Evolutionary conservation across 1,140 invertebrate species (phyloP).

Genomic region (Cydia splendana): DNA sequence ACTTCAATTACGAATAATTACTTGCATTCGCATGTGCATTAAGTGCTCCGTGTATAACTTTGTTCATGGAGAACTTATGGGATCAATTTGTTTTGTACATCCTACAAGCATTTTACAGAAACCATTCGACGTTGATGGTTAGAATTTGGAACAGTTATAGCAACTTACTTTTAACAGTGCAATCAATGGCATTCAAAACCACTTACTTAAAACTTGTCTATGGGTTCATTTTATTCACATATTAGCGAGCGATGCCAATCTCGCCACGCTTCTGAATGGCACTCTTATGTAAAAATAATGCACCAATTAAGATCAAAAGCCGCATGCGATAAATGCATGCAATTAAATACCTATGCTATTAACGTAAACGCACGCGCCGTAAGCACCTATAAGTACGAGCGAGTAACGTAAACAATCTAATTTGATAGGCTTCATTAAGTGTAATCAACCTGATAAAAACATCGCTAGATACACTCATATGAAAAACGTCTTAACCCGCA

Average conservation of each 20-base stretch:
- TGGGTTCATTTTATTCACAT: constrained; percentile 25
- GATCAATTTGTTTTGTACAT: too few species aligned
- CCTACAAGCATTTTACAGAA: too few species aligned
- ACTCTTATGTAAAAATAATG: constrained; percentile 32
- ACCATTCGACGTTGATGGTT: too few species aligned
- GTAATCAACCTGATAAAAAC: constrained; percentile 45
- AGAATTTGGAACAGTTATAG: too few species aligned
- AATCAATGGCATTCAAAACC: too few species aligned
- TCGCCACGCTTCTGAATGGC: background rate
- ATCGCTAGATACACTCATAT: background rate
- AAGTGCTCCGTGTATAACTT: too few species aligned
- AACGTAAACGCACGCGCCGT: background rate
- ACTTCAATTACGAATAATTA: background rate
- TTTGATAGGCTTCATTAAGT: constrained; percentile 34
- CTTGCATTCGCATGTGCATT: too few species aligned
- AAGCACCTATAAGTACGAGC: constrained; percentile 4
- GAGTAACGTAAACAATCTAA: constrained; percentile 23
- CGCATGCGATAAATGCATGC: background rate
- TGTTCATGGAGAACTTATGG: too few species aligned
- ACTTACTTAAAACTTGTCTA: too few species aligned
- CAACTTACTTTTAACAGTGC: too few species aligned
- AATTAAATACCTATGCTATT: background rate
- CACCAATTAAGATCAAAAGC: background rate
- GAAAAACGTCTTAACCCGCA: background rate
- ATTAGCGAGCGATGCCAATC: constrained; percentile 39